Evolutionary conservation across 2,113 vertebrate genomes (phyloP).

Genomic region (Megatriorchis doriae): DNA sequence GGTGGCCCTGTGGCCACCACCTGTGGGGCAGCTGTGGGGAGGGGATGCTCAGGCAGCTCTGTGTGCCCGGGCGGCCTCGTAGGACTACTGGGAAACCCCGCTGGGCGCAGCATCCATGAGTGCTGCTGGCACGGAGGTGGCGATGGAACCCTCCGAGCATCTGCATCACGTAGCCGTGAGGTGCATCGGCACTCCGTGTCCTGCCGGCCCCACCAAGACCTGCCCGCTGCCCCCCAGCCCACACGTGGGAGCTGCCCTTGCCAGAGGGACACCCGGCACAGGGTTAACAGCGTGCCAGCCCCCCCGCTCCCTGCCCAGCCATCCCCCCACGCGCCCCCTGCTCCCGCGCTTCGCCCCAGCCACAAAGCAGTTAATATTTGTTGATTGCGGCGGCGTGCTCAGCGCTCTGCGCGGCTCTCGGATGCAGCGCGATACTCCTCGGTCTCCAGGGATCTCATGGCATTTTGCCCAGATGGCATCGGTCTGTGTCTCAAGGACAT

Average conservation of each 20-base stretch:
- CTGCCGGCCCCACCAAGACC: neutral
- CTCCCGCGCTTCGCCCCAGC: neutral
- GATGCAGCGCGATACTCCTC: neutral
- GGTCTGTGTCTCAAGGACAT: conserved; percentile 9
- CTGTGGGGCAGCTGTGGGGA: neutral
- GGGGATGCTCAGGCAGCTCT: neutral
- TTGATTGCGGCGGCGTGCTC: neutral
- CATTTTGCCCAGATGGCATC: conserved; percentile 32
- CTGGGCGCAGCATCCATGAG: neutral
- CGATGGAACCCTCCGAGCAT: accelerated
- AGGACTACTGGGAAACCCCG: neutral
- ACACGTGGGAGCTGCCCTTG: neutral
- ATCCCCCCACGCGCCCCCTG: neutral
- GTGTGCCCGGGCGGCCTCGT: accelerated
- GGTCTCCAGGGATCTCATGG: neutral
- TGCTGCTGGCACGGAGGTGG: accelerated
- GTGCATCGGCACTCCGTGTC: neutral
- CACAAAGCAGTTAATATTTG: neutral
- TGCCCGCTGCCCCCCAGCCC: neutral
- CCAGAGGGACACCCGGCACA: accelerated
- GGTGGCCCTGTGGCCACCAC: neutral
- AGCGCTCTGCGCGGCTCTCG: neutral
- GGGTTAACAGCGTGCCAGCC: neutral
- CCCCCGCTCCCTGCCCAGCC: neutral
- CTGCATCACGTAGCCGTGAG: accelerated